Percentiles rank a stretch among this genome's conserved stretches.
These are phyloP conservation scores for Rapana venosa DNA, from an alignment of 2,888 invertebrate species.

Conservation along the genomic window DNA sequence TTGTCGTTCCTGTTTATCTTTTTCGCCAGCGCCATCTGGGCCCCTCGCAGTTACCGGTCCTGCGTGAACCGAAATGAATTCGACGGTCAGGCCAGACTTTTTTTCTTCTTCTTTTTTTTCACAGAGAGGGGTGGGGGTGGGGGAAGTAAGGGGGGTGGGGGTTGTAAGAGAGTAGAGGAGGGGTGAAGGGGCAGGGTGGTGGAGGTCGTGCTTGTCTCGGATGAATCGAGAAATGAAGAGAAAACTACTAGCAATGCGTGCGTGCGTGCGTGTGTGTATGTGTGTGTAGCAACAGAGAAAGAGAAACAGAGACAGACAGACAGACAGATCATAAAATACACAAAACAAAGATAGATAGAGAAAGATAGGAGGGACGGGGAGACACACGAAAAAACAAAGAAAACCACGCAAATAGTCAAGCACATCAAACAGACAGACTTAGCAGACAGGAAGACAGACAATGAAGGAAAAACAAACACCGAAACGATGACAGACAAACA, in stretches of 20 bases:
- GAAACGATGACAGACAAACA: too few relatives aligned
- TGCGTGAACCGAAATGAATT: constrained; percentile 20
- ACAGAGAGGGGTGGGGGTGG: too few relatives aligned
- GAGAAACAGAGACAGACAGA: not conserved
- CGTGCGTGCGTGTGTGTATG: not conserved
- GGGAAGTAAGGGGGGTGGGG: too few relatives aligned
- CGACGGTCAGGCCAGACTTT: not conserved
- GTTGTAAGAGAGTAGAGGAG: not conserved
- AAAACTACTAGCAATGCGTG: not conserved
- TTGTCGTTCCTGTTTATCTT: constrained; percentile 27
- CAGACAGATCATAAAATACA: not conserved
- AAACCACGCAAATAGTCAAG: too few relatives aligned
- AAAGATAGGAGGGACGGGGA: too few relatives aligned
- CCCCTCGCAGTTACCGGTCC: not conserved
- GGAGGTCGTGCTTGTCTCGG: not conserved
- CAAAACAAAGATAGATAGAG: not conserved
- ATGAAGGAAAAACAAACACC: too few relatives aligned
- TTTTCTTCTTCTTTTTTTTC: not conserved
- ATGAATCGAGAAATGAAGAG: not conserved
- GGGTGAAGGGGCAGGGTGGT: not conserved
- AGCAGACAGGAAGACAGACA: too few relatives aligned
- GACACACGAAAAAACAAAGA: too few relatives aligned
- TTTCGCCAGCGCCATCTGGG: constrained; percentile 25
- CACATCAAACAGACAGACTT: too few relatives aligned
- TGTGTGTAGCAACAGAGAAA: not conserved